Conservation (phyloP, 2,888 invertebrate species). For the Patella ulyssiponensis region DNA sequence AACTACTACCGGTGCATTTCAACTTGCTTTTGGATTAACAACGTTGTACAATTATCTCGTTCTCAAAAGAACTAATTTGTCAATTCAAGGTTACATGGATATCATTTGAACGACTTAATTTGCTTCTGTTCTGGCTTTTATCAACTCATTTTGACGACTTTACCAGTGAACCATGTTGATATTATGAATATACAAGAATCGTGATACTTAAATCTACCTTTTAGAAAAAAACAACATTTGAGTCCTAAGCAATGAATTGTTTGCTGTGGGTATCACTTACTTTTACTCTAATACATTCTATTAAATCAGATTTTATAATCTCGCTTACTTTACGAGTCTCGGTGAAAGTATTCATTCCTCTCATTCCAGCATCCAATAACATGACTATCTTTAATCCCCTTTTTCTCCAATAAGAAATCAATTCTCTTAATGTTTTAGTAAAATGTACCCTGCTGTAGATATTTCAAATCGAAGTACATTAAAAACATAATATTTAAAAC, state of each 20-base stretch:
- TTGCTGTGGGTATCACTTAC: not conserved
- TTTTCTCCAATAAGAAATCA: not conserved
- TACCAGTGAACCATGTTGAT: not conserved
- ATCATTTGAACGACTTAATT: not conserved
- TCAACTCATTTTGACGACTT: not conserved
- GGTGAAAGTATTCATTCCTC: no score
- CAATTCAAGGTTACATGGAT: not conserved
- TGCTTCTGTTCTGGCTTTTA: not conserved
- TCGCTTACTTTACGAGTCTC: no score
- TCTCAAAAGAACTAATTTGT: not conserved
- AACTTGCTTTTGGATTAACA: not conserved
- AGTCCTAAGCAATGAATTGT: not conserved
- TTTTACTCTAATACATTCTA: not conserved
- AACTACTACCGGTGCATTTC: not conserved
- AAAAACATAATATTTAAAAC: not conserved
- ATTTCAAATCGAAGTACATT: not conserved
- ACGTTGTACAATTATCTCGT: not conserved
- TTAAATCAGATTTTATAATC: not conserved
- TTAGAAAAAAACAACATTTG: not conserved
- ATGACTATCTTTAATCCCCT: not conserved
- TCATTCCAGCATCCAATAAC: not conserved
- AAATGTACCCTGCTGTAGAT: not conserved
- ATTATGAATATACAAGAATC: not conserved
- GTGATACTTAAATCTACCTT: not conserved
- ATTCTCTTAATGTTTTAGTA: not conserved